These are phyloP conservation scores for Rhinolophus ferrumequinum DNA, from an alignment of 2,113 vertebrate species.

Conservation along the genomic window DNA sequence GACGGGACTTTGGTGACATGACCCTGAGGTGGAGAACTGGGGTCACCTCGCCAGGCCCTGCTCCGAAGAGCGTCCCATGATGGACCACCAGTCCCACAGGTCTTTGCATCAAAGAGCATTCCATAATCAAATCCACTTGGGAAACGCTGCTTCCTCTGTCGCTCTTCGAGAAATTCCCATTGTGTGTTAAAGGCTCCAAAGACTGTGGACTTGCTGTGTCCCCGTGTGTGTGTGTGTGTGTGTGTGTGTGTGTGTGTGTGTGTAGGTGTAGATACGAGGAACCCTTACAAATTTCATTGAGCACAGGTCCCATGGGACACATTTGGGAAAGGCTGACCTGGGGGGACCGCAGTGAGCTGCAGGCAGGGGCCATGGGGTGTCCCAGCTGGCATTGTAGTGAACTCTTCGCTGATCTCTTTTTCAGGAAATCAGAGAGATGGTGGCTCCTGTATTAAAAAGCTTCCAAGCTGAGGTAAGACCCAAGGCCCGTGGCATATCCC, in stretches of 20 bases:
- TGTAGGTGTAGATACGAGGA: not conserved
- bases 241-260: too few species aligned
- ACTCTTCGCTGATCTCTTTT: conserved; percentile 72
- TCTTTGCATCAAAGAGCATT: not conserved
- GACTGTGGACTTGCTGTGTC: not conserved
- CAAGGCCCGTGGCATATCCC: not conserved
- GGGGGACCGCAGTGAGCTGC: not conserved
- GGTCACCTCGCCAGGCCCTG: not conserved
- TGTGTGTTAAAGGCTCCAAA: not conserved
- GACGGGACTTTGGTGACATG: not conserved
- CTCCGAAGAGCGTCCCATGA: not conserved
- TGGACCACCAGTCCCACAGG: not conserved
- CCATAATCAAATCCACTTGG: not conserved
- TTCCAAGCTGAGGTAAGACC: conserved; percentile 93
- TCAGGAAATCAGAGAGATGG: conserved; percentile 93
- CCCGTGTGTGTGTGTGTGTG: not conserved
- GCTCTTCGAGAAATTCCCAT: not conserved
- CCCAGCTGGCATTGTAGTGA: not conserved
- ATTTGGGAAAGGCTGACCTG: not conserved
- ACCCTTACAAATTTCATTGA: not conserved
- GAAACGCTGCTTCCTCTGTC: not conserved
- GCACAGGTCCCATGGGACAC: not conserved
- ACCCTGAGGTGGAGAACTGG: not conserved
- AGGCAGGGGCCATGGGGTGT: not conserved
- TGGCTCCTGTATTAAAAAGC: conserved; percentile 93